phyloP scores from a whole-genome alignment of 2,888 invertebrate species.

The Xanthia togata region DNA sequence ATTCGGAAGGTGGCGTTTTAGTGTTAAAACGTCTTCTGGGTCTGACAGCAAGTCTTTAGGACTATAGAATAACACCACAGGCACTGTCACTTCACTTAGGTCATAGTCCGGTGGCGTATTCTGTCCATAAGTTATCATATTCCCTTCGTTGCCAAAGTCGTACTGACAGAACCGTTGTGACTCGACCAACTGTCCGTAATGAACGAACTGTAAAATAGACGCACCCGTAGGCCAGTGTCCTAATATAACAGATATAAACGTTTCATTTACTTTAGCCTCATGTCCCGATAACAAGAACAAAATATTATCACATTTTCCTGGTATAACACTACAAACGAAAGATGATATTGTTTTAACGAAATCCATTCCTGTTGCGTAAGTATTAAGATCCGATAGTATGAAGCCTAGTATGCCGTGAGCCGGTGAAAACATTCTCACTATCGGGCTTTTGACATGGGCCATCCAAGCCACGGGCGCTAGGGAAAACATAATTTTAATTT shows the following conservation, averaged over 20 bases:
- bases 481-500: slow-evolving; percentile 89
- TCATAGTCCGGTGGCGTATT: slow-evolving; percentile 79
- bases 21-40: slow-evolving; percentile 84
- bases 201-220: slow-evolving; percentile 87
- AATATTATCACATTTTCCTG: slow-evolving; percentile 74
- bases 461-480: slow-evolving; percentile 91
- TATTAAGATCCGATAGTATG: slow-evolving; percentile 69
- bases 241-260: slow-evolving; percentile 90
- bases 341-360: slow-evolving; percentile 74
- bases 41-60: slow-evolving; percentile 86
- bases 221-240: slow-evolving; percentile 91
- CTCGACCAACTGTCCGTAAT: slow-evolving; percentile 81
- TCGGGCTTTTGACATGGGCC: slow-evolving; percentile 81
- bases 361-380: slow-evolving; percentile 71
- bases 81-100: slow-evolving; percentile 73
- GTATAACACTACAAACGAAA: slow-evolving; percentile 71
- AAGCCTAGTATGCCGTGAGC: slow-evolving; percentile 69
- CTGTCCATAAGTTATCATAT: slow-evolving; percentile 84
- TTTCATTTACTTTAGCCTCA: slow-evolving; percentile 77
- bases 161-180: slow-evolving; percentile 80
- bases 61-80: slow-evolving; percentile 80
- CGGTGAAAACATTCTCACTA: slow-evolving; percentile 77
- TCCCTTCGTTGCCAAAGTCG: slow-evolving; percentile 75
- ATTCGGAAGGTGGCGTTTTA: slow-evolving; percentile 85
- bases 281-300: slow-evolving; percentile 74